Evolutionary conservation across 2,888 invertebrate species (phyloP).

Genomic region (Macrosoma leucophasiata): DNA sequence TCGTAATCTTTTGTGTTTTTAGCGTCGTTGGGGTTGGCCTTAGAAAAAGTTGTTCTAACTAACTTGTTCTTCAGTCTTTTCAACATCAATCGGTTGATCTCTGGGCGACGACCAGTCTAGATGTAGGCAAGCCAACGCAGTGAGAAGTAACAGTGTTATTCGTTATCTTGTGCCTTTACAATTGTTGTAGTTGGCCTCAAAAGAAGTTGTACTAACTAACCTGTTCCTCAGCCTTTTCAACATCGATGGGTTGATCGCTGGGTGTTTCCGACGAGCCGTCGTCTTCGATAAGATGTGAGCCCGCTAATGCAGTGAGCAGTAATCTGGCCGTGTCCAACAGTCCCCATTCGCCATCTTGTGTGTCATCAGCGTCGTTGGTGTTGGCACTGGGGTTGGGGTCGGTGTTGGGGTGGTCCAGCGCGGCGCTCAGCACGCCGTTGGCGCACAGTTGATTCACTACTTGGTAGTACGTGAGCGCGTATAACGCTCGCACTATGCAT

Average conservation of each 20-base stretch:
- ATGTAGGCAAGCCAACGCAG: too few species aligned
- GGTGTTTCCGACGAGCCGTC: slow-evolving; percentile 43
- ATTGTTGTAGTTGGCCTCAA: too few species aligned
- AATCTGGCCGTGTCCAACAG: slow-evolving; percentile 38
- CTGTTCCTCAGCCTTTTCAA: slow-evolving; percentile 47
- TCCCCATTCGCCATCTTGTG: slow-evolving; percentile 26
- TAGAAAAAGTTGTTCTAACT: too few species aligned
- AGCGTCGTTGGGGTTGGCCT: too few species aligned
- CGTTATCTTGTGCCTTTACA: too few species aligned
- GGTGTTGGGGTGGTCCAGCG: slow-evolving; percentile 39
- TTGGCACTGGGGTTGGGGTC: slow-evolving; percentile 9
- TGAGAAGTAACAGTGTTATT: too few species aligned
- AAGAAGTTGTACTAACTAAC: slow-evolving; percentile 18
- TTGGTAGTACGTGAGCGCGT: slow-evolving; percentile 93
- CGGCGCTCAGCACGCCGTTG: slow-evolving; percentile 78
- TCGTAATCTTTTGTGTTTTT: too few species aligned
- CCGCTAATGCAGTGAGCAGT: slow-evolving; percentile 47
- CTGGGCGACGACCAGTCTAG: too few species aligned
- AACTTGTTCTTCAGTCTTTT: too few species aligned
- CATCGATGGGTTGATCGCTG: slow-evolving; percentile 34
- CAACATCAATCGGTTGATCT: too few species aligned
- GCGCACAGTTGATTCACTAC: slow-evolving; percentile 87
- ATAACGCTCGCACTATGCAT: slow-evolving; percentile 89
- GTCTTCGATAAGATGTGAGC: slow-evolving; percentile 78
- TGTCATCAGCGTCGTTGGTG: slow-evolving; percentile 10